Percentiles rank a stretch among this genome's conserved stretches.
Evolutionary conservation across 2,113 vertebrate species (phyloP).

Genomic region (Myotis yumanensis): DNA sequence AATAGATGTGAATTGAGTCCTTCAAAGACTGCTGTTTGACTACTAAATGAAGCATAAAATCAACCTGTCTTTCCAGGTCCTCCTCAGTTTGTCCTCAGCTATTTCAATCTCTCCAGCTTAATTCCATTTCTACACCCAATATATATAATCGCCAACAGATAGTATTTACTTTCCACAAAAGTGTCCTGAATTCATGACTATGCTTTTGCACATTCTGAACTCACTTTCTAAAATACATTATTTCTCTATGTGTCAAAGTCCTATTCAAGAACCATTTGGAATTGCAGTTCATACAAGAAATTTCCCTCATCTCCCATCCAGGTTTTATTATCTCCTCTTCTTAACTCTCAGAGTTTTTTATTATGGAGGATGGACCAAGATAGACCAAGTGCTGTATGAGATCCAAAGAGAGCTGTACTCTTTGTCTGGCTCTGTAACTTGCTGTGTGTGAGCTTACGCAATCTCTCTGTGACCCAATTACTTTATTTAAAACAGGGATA

Average conservation of each 20-base stretch:
- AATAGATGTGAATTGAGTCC: neutral
- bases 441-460: neutral
- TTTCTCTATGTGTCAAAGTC: neutral
- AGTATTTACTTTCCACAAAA: neutral
- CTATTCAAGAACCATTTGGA: neutral
- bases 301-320: neutral
- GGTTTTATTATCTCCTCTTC: constrained; percentile 15
- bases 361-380: neutral
- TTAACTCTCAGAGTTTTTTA: neutral
- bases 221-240: neutral
- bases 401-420: neutral
- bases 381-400: neutral
- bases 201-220: neutral
- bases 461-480: neutral
- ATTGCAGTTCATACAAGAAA: neutral
- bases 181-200: neutral
- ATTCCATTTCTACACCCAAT: neutral
- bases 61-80: neutral
- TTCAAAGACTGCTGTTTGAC: neutral
- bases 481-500: neutral
- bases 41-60: neutral
- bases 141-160: neutral
- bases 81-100: neutral
- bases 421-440: neutral
- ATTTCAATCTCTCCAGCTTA: neutral